These are phyloP conservation scores for Ceratina australensis DNA, from an alignment of 1,140 invertebrate genomes.

Conservation along the genomic window DNA sequence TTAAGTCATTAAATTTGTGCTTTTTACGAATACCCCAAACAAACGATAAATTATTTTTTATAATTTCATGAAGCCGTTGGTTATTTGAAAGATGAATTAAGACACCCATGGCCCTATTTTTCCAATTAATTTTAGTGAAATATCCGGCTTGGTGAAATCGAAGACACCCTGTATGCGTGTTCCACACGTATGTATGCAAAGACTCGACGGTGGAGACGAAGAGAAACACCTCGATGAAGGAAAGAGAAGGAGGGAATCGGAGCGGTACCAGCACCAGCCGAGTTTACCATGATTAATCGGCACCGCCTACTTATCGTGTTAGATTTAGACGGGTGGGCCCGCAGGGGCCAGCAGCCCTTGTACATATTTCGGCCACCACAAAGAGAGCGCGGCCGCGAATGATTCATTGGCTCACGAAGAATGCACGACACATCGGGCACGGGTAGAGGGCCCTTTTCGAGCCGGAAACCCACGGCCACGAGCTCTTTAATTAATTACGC, in stretches of 20 bases:
- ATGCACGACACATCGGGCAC: slow-evolving; percentile 51
- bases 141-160: slow-evolving; percentile 1
- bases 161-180: slow-evolving; percentile 42
- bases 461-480: neutral
- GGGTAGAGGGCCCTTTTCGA: slow-evolving; percentile 26
- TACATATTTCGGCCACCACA: slow-evolving; percentile 57
- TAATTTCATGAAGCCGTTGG: too few relatives aligned
- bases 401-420: slow-evolving; percentile 58
- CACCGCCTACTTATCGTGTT: slow-evolving; percentile 69
- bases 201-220: slow-evolving; percentile 9
- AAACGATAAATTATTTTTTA: too few relatives aligned
- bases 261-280: slow-evolving; percentile 48
- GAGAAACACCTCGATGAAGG: neutral
- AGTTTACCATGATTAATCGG: slow-evolving; percentile 69
- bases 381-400: slow-evolving; percentile 48
- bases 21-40: too few relatives aligned
- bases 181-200: slow-evolving; percentile 19
- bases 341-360: slow-evolving; percentile 56
- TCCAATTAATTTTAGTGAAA: too few relatives aligned
- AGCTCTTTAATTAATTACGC: slow-evolving; percentile 27
- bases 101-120: too few relatives aligned
- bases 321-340: slow-evolving; percentile 62
- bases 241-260: slow-evolving; percentile 12
- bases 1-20: too few relatives aligned
- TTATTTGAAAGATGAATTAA: too few relatives aligned